phyloP scores from a whole-genome alignment of 2,797 vertebrate species.

The Lacerta viridis region DNA sequence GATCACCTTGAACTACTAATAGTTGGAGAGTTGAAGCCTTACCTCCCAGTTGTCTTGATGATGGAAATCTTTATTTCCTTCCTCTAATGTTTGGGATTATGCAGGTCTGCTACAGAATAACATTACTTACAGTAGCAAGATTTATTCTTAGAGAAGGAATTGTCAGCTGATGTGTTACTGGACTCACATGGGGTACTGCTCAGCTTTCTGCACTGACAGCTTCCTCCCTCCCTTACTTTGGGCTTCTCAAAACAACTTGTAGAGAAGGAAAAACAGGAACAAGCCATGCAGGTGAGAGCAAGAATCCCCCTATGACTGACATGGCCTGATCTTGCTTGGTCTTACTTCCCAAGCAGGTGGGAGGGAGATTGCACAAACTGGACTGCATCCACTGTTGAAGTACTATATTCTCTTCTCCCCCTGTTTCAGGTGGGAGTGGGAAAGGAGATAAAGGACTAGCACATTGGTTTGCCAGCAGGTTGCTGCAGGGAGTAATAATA shows the following conservation, averaged over 20 bases:
- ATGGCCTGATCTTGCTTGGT: neutral
- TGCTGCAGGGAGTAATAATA: neutral
- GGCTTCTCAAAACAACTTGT: neutral
- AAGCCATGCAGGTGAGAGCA: neutral
- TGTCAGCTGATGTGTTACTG: neutral
- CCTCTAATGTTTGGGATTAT: neutral
- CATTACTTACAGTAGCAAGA: neutral
- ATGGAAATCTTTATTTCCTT: neutral
- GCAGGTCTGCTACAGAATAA: neutral
- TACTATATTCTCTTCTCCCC: neutral
- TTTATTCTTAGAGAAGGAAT: neutral
- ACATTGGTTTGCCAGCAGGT: neutral
- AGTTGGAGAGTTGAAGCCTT: neutral
- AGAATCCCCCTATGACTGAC: neutral
- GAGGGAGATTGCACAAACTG: neutral
- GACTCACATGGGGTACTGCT: neutral
- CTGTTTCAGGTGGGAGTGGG: neutral
- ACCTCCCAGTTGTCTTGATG: neutral
- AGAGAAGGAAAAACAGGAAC: neutral
- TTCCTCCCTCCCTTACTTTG: neutral
- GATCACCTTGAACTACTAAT: neutral
- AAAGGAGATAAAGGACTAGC: neutral
- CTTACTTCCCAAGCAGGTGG: neutral
- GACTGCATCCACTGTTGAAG: neutral
- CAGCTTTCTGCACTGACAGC: neutral